Conservation (phyloP, 2,113 vertebrate genomes). For the Coracopsis vasa region DNA sequence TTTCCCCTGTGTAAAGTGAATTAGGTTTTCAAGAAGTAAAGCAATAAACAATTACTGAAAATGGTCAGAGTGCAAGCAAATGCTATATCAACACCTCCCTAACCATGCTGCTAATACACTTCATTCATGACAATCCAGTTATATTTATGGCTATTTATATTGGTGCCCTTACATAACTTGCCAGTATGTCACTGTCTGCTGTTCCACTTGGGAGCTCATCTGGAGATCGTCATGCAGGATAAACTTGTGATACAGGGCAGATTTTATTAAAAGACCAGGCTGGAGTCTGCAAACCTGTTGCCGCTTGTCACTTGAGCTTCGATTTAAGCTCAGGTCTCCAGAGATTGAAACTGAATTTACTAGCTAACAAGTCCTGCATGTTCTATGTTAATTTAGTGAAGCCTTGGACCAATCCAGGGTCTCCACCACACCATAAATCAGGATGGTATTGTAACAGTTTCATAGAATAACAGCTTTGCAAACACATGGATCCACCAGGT, state of each 20-base stretch:
- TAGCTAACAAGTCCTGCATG: neutral
- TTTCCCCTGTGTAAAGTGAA: neutral
- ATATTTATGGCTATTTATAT: constrained; percentile 9
- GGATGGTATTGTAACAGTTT: neutral
- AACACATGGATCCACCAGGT: neutral
- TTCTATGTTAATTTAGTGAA: neutral
- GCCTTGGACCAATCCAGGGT: neutral
- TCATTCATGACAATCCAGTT: neutral
- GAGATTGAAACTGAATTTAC: neutral
- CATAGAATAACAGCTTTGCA: neutral
- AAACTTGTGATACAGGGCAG: neutral
- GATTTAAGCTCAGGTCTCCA: neutral
- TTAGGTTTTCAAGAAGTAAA: neutral
- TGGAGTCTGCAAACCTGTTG: constrained; percentile 8
- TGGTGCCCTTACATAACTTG: neutral
- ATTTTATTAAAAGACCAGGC: neutral
- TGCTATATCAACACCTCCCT: neutral
- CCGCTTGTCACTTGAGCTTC: neutral
- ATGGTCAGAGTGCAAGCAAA: neutral
- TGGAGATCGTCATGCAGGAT: neutral
- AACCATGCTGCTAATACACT: neutral
- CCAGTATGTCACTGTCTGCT: constrained; percentile 37
- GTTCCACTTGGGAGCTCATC: neutral
- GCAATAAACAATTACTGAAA: neutral
- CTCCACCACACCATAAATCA: neutral